phyloP scores from a whole-genome alignment of 2,888 invertebrate genomes.

The Exocentrus adspersus region DNA sequence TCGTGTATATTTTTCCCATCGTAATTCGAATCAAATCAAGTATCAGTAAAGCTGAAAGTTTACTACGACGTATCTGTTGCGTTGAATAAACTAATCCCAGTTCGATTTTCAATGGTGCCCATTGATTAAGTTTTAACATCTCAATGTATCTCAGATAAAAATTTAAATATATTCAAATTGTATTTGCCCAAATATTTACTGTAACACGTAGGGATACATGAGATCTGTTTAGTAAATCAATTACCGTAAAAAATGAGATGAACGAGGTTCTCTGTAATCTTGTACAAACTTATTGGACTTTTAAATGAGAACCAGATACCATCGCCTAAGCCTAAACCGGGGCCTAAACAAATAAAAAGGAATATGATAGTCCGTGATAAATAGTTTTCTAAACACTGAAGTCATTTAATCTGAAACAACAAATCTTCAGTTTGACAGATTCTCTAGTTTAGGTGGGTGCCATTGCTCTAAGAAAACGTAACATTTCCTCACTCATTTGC shows the following conservation, averaged over 20 bases:
- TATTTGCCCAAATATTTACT: not conserved
- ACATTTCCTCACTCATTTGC: too few species aligned
- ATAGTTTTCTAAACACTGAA: not conserved
- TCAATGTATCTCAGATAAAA: not conserved
- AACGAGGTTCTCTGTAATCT: not conserved
- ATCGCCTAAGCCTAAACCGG: not conserved
- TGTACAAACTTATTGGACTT: conserved; percentile 1
- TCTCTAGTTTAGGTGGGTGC: not conserved
- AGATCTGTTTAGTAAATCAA: not conserved
- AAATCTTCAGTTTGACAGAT: not conserved
- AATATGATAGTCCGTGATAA: not conserved
- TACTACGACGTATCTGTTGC: too few species aligned
- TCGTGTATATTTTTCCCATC: too few species aligned
- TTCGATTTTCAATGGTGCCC: too few species aligned
- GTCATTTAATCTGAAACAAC: not conserved
- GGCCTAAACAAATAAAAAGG: not conserved
- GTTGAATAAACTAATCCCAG: too few species aligned
- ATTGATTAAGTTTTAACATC: not conserved
- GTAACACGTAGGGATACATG: not conserved
- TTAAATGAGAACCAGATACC: not conserved
- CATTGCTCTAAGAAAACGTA: not conserved
- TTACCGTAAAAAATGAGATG: not conserved
- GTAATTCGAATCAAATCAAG: too few species aligned
- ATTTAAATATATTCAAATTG: not conserved
- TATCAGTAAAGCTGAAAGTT: too few species aligned